Conservation (phyloP, 2,797 vertebrate species). For the Microtus agrestis region DNA sequence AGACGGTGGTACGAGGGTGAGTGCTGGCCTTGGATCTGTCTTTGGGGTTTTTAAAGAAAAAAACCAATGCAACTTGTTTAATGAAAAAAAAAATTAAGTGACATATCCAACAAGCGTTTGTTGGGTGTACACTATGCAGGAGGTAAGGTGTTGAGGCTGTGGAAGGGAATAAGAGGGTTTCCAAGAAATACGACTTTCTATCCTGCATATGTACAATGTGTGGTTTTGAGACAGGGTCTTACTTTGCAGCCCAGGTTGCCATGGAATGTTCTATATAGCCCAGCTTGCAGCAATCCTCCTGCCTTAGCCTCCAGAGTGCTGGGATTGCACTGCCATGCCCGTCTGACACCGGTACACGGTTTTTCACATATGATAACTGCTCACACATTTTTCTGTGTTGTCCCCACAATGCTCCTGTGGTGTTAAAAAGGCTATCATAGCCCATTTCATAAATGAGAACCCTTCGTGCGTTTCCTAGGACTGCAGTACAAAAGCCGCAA, state of each 20-base stretch:
- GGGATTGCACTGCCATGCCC: background rate
- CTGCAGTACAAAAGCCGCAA: background rate
- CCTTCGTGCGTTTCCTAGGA: background rate
- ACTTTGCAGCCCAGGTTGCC: background rate
- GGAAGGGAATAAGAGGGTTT: background rate
- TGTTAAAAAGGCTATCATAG: accelerated
- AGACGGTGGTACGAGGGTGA: background rate
- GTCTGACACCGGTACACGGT: background rate
- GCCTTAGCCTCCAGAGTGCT: background rate
- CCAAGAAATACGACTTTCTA: background rate
- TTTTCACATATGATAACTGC: background rate
- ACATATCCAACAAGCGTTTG: background rate
- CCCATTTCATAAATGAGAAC: background rate
- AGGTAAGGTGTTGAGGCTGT: background rate
- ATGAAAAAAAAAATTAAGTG: background rate
- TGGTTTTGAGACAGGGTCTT: background rate
- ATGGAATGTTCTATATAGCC: background rate
- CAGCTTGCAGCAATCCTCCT: background rate
- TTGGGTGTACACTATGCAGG: background rate
- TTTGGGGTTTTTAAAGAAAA: background rate
- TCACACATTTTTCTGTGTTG: background rate
- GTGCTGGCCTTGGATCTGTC: background rate
- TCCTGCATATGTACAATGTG: background rate
- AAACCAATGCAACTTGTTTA: background rate
- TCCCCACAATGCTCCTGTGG: accelerated